These are phyloP conservation scores for Amblyteles armatorius DNA, from an alignment of 2,888 invertebrate species.

Conservation along the genomic window DNA sequence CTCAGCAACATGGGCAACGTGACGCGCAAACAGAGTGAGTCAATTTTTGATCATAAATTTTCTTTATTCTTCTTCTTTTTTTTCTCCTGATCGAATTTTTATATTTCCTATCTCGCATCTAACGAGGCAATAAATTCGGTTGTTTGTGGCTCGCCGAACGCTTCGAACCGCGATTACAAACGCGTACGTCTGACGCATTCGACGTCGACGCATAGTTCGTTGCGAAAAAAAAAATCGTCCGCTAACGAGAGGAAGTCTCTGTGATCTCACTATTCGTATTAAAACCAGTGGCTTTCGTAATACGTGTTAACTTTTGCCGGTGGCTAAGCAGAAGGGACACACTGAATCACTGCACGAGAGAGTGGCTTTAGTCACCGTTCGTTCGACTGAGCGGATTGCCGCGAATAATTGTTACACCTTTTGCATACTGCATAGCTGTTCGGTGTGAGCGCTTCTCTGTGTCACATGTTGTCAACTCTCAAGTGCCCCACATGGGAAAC, in stretches of 20 bases:
- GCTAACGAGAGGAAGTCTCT: constrained; percentile 54
- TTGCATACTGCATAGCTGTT: constrained; percentile 7
- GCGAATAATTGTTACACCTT: constrained; percentile 48
- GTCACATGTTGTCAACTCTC: constrained; percentile 23
- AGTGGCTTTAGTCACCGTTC: constrained; percentile 68
- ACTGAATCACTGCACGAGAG: constrained; percentile 70
- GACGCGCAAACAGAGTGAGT: constrained; percentile 81
- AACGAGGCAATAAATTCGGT: constrained; percentile 12
- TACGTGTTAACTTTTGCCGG: constrained; percentile 63
- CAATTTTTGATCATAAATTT: constrained; percentile 14
- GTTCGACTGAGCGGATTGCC: constrained; percentile 51
- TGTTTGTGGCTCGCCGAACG: constrained; percentile 7
- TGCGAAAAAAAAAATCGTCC: constrained; percentile 27
- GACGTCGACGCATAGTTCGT: constrained; percentile 21
- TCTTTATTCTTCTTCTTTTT: constrained; percentile 6
- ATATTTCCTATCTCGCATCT: constrained; percentile 28
- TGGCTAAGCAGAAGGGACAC: constrained; percentile 58
- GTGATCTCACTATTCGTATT: constrained; percentile 72
- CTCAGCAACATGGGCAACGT: constrained; percentile 81
- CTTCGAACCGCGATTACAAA: neutral
- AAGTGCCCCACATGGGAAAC: constrained; percentile 26
- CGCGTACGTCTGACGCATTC: constrained; percentile 56
- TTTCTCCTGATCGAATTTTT: neutral
- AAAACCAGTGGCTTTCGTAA: constrained; percentile 66
- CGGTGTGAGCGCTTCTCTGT: constrained; percentile 6